A percentile compares a stretch with the other conserved stretches of the same genome.
phyloP scores from a whole-genome alignment of 35 echinoderm and acorn worm genomes.

The Ophioderma brevispina region DNA sequence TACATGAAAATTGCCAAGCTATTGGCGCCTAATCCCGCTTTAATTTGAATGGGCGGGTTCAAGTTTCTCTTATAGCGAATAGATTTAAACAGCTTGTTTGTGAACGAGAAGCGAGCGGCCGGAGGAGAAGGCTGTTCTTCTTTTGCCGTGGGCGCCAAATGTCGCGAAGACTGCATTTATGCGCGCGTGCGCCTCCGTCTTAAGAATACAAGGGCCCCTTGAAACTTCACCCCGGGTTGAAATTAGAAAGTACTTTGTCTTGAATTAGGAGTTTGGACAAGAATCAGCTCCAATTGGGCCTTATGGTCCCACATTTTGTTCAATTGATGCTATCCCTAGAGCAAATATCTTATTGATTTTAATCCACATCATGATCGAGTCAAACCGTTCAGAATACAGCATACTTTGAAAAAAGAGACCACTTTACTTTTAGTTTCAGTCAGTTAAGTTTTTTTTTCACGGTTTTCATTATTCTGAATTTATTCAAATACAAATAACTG shows the following conservation, averaged over 20 bases:
- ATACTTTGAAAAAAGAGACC: too few species aligned
- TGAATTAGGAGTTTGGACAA: slow-evolving; percentile 10
- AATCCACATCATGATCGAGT: too few species aligned
- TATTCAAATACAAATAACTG: too few species aligned
- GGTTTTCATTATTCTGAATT: too few species aligned
- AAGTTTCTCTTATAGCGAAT: background rate
- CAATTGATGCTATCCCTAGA: background rate
- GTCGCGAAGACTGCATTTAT: background rate
- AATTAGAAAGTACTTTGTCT: slow-evolving; percentile 1
- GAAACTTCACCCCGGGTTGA: slow-evolving; percentile 8
- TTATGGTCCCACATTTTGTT: slow-evolving; percentile 9
- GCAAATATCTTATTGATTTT: background rate
- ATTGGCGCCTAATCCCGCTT: background rate
- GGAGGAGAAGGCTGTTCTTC: background rate
- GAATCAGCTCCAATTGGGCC: background rate
- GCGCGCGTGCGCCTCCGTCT: background rate
- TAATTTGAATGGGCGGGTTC: slow-evolving; percentile 9
- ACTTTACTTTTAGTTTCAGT: too few species aligned
- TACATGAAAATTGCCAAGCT: background rate
- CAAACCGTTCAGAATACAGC: too few species aligned
- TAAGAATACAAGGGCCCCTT: background rate
- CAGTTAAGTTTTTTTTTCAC: too few species aligned
- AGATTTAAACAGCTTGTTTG: background rate
- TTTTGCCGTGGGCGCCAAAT: background rate
- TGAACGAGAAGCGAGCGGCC: background rate